Percentiles rank a stretch among this genome's conserved stretches.
phyloP scores from a whole-genome alignment of 2,797 vertebrate species.

The Decapterus maruadsi region DNA sequence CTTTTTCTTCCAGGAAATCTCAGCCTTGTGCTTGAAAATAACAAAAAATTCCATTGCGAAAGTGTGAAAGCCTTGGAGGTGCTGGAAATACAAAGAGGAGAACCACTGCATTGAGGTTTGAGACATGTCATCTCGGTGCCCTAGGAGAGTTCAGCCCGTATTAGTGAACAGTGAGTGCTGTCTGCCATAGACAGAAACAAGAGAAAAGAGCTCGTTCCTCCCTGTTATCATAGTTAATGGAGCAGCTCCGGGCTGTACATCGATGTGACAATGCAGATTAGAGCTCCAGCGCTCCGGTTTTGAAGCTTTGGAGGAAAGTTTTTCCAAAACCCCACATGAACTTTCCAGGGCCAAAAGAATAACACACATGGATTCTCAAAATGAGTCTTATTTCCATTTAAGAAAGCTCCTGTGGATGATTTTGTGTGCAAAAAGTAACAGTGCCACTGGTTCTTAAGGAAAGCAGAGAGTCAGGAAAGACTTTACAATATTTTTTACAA shows the following conservation, averaged over 20 bases:
- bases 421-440: conserved; percentile 29
- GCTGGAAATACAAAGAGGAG: conserved; percentile 51
- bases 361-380: conserved; percentile 47
- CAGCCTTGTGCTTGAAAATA: conserved; percentile 39
- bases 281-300: conserved; percentile 53
- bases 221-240: conserved; percentile 76
- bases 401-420: conserved; percentile 28
- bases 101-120: conserved; percentile 53
- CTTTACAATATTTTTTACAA: conserved; percentile 36
- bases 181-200: conserved; percentile 62
- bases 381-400: conserved; percentile 52
- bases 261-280: conserved; percentile 74
- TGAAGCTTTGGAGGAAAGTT: conserved; percentile 63
- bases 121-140: conserved; percentile 66
- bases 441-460: conserved; percentile 29
- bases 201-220: conserved; percentile 63
- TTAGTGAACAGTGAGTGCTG: conserved; percentile 65
- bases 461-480: conserved; percentile 31
- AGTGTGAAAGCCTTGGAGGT: conserved; percentile 51
- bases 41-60: conserved; percentile 34
- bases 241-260: conserved; percentile 71
- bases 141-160: conserved; percentile 68
- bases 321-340: conserved; percentile 61
- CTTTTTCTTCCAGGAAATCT: conserved; percentile 43
- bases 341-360: conserved; percentile 56